Percentiles rank a stretch among this genome's conserved stretches.
phyloP scores from a whole-genome alignment of 2,797 vertebrate species.

The Liasis olivaceus region DNA sequence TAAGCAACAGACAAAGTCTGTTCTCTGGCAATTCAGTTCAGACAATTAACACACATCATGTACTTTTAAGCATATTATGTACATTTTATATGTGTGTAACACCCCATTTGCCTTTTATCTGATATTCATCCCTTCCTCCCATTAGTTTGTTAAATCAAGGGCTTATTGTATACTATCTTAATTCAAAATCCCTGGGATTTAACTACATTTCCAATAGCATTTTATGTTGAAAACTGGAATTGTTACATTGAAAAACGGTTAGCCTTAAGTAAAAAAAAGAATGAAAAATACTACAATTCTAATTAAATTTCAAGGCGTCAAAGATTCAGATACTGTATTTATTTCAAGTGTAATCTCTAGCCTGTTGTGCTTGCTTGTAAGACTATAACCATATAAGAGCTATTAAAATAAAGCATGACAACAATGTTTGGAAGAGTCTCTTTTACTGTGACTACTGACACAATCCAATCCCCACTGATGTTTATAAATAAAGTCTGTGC shows the following conservation, averaged over 20 bases:
- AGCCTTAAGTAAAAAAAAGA: neutral
- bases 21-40: neutral
- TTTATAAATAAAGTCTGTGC: neutral
- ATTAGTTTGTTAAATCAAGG: neutral
- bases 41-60: neutral
- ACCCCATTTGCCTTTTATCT: neutral
- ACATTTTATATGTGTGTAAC: neutral
- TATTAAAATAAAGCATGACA: neutral
- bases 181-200: slow-evolving; percentile 7
- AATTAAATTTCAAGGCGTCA: neutral
- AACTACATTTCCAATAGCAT: neutral
- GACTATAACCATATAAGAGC: neutral
- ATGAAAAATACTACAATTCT: neutral
- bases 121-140: neutral
- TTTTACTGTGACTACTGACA: neutral
- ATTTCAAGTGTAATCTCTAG: neutral
- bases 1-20: neutral
- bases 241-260: neutral
- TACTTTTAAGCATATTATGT: neutral
- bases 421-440: too few species aligned
- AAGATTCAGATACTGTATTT: neutral
- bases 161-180: neutral
- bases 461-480: neutral
- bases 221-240: neutral
- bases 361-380: too few species aligned